Base-by-base conservation (phyloP, 2,888 invertebrate species). In the Melipona bicolor region DNA sequence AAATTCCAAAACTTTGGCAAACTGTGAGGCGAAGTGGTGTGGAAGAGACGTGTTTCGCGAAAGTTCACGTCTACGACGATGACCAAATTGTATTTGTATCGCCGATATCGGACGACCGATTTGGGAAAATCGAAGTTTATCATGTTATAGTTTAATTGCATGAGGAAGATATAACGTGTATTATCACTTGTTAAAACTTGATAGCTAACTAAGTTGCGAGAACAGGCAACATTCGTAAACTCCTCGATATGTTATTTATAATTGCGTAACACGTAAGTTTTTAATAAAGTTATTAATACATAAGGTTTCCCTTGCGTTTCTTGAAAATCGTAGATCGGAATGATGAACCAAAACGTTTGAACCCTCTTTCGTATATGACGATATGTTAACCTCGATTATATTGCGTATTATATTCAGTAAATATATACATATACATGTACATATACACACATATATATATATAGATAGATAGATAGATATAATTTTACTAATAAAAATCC, bases 61-160 rank as follows among this genome's bases (percentile, higher is more conserved):
- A 24, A 43, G 27, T 67, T 68, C 50, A 1, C 27, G 6, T 50
- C 3, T 32, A 36, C 49, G 64, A 32, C 27, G 32, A 64, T 36
- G 50, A 62, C 21, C 62, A 62, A 50, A 36, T 43, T 43, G 9
- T 43, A 21, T 49, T 27, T 27, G 21, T n/a, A 64, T 64, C 64
- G n/a, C 73, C 9, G 21, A 74, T 15, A 52, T 43, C 43, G 13
- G 65, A 43, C 9, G 3, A 67, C 13, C 0, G 11, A 1, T 43
- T 43, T 17, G 24, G 43, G 6, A 9, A 36, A 59, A 67, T 43
- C 36, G 36, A 36, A 6, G 59, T 77, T 56, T 49, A 71, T 78
- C 62, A 43, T 77, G 76, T 84, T 43, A 81, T 76, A 84, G 73
- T 71, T 27, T 62, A 62, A 65, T 6, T 84, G 77, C 62, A 82